Percentiles rank a stretch among this genome's conserved stretches.
Conservation (phyloP, 2,797 vertebrate species). For the Sebastes cheni region DNA sequence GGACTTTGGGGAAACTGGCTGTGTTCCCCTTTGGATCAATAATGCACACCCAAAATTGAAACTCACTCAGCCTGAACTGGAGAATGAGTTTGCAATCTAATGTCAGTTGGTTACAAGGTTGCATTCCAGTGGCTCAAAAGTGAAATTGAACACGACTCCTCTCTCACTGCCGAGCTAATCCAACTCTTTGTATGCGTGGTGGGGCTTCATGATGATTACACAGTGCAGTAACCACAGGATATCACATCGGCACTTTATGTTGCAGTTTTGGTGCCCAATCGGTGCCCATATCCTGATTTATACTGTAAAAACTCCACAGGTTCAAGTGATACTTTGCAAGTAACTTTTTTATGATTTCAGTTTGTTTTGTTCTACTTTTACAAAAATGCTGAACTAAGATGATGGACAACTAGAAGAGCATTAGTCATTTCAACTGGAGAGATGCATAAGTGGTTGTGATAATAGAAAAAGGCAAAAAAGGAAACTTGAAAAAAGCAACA, state of each 20-base stretch:
- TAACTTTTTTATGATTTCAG: not conserved
- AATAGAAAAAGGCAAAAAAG: not conserved
- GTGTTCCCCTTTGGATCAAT: constrained; percentile 71
- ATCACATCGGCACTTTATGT: constrained; percentile 15
- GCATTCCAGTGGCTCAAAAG: constrained; percentile 48
- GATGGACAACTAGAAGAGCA: not conserved
- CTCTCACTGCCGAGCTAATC: constrained; percentile 59
- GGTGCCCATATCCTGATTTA: not conserved
- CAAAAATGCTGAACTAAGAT: not conserved
- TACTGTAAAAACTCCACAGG: not conserved
- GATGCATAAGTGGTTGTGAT: not conserved
- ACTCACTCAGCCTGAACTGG: constrained; percentile 74
- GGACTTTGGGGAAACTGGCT: constrained; percentile 46
- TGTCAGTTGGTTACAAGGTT: constrained; percentile 62
- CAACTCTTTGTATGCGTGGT: constrained; percentile 47
- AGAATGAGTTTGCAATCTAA: constrained; percentile 73
- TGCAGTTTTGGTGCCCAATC: not conserved
- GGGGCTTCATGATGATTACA: constrained; percentile 52
- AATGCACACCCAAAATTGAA: constrained; percentile 74
- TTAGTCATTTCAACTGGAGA: not conserved
- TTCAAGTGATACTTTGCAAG: not conserved
- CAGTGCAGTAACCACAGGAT: constrained; percentile 19
- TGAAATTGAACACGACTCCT: constrained; percentile 66
- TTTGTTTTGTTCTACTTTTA: not conserved
- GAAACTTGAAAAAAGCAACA: not conserved